Conservation (phyloP, 2,888 invertebrate genomes). For the Stegana nigrithorax region DNA sequence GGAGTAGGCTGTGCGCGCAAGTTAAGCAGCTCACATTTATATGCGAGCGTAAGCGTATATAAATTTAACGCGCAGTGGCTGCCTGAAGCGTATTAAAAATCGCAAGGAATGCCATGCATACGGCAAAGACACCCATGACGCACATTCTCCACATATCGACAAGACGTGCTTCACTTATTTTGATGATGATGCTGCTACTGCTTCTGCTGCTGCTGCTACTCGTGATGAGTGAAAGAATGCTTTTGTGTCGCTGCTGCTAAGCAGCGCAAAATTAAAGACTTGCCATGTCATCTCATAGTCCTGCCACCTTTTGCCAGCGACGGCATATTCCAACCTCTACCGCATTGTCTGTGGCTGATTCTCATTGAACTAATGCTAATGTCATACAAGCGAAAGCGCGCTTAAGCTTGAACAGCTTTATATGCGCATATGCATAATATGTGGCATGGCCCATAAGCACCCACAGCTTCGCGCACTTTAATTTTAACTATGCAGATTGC, state of each 20-base stretch:
- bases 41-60: not conserved
- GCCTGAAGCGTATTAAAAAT: constrained; percentile 14
- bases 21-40: constrained; percentile 8
- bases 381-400: constrained; percentile 16
- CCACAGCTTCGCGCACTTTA: constrained; percentile 39
- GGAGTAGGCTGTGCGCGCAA: not conserved
- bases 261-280: constrained; percentile 15
- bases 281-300: constrained; percentile 26
- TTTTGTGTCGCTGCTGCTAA: not conserved
- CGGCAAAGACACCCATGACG: not conserved
- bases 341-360: not conserved
- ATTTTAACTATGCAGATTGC: constrained; percentile 2
- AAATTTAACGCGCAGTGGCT: constrained; percentile 22
- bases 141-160: constrained; percentile 4
- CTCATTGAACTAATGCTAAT: constrained; percentile 46
- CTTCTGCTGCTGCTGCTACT: not conserved
- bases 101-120: not conserved
- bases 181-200: not conserved
- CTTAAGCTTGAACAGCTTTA: constrained; percentile 34
- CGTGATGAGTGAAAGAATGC: too few relatives aligned
- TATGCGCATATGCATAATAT: too few relatives aligned
- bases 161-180: not conserved
- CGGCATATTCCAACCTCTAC: not conserved
- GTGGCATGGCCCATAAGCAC: too few relatives aligned
- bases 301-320: not conserved